A percentile compares a stretch with the other conserved stretches of the same genome.
Conservation (phyloP, 2,888 invertebrate species). For the Leucoptera coffeella region DNA sequence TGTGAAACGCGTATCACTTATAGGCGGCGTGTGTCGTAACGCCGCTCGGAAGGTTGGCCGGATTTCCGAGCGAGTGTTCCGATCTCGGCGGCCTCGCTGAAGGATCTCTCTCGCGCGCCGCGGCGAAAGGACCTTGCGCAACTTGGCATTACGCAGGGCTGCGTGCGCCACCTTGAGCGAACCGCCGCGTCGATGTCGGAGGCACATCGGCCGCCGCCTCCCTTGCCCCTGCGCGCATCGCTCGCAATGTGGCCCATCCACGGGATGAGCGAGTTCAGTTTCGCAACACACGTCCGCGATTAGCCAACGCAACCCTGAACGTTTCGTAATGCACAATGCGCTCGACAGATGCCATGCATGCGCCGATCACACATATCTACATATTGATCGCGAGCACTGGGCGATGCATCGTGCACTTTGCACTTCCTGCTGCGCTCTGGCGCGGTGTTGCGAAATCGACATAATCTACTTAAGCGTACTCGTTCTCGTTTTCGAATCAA, state of each 20-base stretch:
- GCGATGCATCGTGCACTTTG: slow-evolving; percentile 11
- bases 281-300: slow-evolving; percentile 32
- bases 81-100: slow-evolving; percentile 30
- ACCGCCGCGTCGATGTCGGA: not conserved
- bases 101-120: not conserved
- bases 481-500: no score
- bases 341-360: no score
- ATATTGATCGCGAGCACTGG: slow-evolving; percentile 45
- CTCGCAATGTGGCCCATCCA: no score
- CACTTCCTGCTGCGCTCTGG: not conserved
- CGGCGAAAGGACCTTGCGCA: slow-evolving; percentile 5
- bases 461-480: no score
- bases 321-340: slow-evolving; percentile 47
- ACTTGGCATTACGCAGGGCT: slow-evolving; percentile 5
- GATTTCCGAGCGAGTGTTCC: slow-evolving; percentile 48
- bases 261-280: slow-evolving; percentile 31
- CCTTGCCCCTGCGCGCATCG: not conserved
- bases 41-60: slow-evolving; percentile 51
- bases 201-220: not conserved
- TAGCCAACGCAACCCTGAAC: slow-evolving; percentile 50
- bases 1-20: slow-evolving; percentile 50
- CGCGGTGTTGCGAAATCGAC: no score
- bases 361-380: slow-evolving; percentile 47
- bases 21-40: slow-evolving; percentile 51
- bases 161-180: no score